A percentile compares a stretch with the other conserved stretches of the same genome.
These are phyloP conservation scores for Drosophila pseudoobscura DNA, from an alignment of 1,140 invertebrate species.

Conservation along the genomic window DNA sequence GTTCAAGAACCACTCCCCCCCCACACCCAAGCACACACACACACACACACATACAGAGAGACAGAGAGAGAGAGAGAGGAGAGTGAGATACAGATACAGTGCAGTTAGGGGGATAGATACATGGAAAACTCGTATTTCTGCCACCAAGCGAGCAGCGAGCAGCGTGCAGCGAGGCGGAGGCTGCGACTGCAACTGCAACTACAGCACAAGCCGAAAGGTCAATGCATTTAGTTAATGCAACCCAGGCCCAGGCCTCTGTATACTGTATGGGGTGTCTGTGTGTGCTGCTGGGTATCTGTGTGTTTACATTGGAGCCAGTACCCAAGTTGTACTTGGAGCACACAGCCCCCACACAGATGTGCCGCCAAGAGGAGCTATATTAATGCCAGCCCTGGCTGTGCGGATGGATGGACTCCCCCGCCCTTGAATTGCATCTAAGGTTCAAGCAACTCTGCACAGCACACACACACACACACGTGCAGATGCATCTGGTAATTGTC, in stretches of 20 bases:
- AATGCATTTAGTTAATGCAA: constrained; percentile 80
- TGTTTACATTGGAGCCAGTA: constrained; percentile 51
- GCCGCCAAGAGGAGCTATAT: constrained; percentile 48
- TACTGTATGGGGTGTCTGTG: constrained; percentile 7
- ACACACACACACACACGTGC: background rate
- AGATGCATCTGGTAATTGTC: constrained; percentile 20
- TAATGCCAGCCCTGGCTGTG: constrained; percentile 47
- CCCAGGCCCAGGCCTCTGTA: constrained; percentile 19
- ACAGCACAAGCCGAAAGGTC: constrained; percentile 57
- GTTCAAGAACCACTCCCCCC: constrained; percentile 70
- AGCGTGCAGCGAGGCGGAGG: constrained; percentile 6
- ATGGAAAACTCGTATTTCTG: constrained; percentile 79
- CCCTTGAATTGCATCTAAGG: constrained; percentile 59
- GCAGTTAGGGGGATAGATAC: constrained; percentile 73
- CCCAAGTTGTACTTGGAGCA: constrained; percentile 13
- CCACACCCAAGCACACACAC: constrained; percentile 40
- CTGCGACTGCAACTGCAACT: constrained; percentile 5
- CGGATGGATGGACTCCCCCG: constrained; percentile 3
- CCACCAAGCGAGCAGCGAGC: constrained; percentile 59
- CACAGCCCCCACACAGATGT: constrained; percentile 64
- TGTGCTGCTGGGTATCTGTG: constrained; percentile 4
- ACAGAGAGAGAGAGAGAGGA: background rate
- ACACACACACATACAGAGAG: constrained; percentile 21
- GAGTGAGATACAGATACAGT: constrained; percentile 29
- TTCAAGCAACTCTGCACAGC: constrained; percentile 60